phyloP scores from a whole-genome alignment of 2,797 vertebrate genomes.

The Cyclopterus lumpus region DNA sequence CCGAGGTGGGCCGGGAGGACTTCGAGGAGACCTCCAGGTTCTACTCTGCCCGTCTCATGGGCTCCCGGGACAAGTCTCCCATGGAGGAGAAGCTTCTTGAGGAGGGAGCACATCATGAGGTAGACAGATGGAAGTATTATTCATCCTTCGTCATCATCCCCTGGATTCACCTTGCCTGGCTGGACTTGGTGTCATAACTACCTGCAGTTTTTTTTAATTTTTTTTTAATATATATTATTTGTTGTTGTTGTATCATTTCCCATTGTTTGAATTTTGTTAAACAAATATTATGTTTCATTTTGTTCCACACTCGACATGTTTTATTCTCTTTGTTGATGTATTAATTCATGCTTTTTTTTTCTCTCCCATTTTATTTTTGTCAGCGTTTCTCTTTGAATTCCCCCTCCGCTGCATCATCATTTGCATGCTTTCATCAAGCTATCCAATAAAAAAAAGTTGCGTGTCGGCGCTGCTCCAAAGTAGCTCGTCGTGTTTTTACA shows the following conservation, averaged over 20 bases:
- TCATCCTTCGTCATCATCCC: slow-evolving; percentile 44
- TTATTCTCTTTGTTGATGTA: slow-evolving; percentile 11
- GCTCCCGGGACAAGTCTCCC: slow-evolving; percentile 86
- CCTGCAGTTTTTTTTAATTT: slow-evolving; percentile 19
- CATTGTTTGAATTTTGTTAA: slow-evolving; percentile 16
- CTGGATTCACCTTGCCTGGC: slow-evolving; percentile 55
- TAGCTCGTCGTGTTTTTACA: not conserved
- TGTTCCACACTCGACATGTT: not conserved
- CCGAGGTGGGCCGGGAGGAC: slow-evolving; percentile 91
- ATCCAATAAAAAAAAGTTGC: not conserved
- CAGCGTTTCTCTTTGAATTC: slow-evolving; percentile 26
- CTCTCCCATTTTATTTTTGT: slow-evolving; percentile 15
- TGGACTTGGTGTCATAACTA: slow-evolving; percentile 38
- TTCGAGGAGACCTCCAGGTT: slow-evolving; percentile 85
- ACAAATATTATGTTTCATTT: not conserved
- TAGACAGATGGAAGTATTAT: slow-evolving; percentile 58
- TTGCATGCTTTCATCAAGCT: slow-evolving; percentile 34
- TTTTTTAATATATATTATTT: not conserved
- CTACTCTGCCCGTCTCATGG: slow-evolving; percentile 85
- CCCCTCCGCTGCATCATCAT: slow-evolving; percentile 1
- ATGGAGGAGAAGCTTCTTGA: slow-evolving; percentile 83
- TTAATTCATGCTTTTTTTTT: slow-evolving; percentile 18
- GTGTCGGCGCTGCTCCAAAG: slow-evolving; percentile 1
- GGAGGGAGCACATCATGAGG: slow-evolving; percentile 75
- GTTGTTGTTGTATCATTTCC: slow-evolving; percentile 10